Evolutionary conservation across 2,888 invertebrate species (phyloP).

Genomic region (Octodonta nipae): DNA sequence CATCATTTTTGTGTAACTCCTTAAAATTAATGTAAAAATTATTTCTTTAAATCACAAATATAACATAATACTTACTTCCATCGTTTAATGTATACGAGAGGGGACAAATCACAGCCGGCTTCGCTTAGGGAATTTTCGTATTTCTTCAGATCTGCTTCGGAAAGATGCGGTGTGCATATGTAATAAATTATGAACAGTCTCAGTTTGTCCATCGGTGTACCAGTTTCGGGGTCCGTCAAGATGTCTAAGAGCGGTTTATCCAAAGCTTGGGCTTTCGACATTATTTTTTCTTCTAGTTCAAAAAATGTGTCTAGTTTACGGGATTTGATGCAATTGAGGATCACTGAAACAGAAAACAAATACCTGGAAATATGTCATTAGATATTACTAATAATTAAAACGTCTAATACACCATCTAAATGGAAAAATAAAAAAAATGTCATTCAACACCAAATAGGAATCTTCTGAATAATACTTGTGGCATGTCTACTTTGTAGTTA

Average conservation of each 20-base stretch:
- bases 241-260: constrained; percentile 81
- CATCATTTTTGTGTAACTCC: constrained; percentile 66
- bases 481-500: too few species aligned
- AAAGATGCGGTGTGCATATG: constrained; percentile 67
- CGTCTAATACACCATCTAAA: too few species aligned
- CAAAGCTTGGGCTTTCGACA: constrained; percentile 60
- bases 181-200: constrained; percentile 85
- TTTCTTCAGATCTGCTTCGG: constrained; percentile 72
- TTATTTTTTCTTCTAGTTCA: constrained; percentile 94
- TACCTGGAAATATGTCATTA: not conserved
- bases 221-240: constrained; percentile 72
- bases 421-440: too few species aligned
- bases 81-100: constrained; percentile 78
- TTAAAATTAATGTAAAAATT: constrained; percentile 21
- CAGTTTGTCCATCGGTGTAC: constrained; percentile 82
- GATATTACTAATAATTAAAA: not conserved
- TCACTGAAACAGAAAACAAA: constrained; percentile 37
- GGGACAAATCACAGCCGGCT: constrained; percentile 73
- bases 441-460: too few species aligned
- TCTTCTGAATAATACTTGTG: too few species aligned
- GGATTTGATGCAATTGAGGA: constrained; percentile 72
- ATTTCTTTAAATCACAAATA: not conserved
- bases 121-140: constrained; percentile 64
- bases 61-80: constrained; percentile 59
- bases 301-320: constrained; percentile 90